phyloP scores from a whole-genome alignment of 2,113 vertebrate genomes.

The Antechinus flavipes region DNA sequence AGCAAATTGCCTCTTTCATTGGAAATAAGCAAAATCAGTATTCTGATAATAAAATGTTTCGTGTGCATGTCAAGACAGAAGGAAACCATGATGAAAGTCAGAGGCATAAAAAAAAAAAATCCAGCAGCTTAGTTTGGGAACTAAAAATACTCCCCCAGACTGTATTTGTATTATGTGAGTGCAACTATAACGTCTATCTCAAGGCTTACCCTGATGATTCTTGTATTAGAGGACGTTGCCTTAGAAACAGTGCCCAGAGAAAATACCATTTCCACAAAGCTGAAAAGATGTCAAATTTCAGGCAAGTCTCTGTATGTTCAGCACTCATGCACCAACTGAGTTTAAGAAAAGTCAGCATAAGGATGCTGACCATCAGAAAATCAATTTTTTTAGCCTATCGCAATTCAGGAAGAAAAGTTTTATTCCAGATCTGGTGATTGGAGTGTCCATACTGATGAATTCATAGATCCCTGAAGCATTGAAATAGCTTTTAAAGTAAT shows the following conservation, averaged over 20 bases:
- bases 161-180: not conserved
- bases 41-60: slow-evolving; percentile 75
- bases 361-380: not conserved
- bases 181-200: not conserved
- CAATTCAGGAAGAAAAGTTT: not conserved
- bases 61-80: slow-evolving; percentile 61
- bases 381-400: not conserved
- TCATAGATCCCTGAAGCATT: not conserved
- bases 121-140: slow-evolving; percentile 45
- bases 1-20: slow-evolving; percentile 83
- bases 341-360: not conserved
- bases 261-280: not conserved
- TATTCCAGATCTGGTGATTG: not conserved
- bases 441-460: not conserved
- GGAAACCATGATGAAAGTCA: slow-evolving; percentile 39
- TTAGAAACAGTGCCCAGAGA: not conserved
- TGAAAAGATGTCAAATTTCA: not conserved
- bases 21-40: slow-evolving; percentile 79
- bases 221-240: not conserved
- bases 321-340: not conserved
- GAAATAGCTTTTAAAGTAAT: not conserved
- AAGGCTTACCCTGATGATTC: not conserved
- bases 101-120: slow-evolving; percentile 4
- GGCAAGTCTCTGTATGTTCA: not conserved
- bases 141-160: slow-evolving; percentile 54